phyloP scores from a whole-genome alignment of 2,113 vertebrate species.

The Mustela nigripes region DNA sequence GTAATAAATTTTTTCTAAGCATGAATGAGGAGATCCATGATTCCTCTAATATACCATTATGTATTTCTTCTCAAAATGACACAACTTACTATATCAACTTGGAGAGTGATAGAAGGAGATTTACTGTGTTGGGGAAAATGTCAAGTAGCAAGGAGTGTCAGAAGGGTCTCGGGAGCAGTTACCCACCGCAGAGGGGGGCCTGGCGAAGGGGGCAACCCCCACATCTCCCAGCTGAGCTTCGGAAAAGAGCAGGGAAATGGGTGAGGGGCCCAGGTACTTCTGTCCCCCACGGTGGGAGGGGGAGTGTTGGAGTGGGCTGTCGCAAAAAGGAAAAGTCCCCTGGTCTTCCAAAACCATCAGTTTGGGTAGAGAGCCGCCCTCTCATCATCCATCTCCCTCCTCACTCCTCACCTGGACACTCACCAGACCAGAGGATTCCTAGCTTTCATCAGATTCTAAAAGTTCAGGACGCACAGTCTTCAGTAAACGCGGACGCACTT shows the following conservation, averaged over 20 bases:
- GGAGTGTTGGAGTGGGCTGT: neutral
- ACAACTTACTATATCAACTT: constrained; percentile 88
- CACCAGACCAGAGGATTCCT: neutral
- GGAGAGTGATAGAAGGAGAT: constrained; percentile 87
- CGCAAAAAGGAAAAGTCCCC: neutral
- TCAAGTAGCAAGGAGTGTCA: constrained; percentile 67
- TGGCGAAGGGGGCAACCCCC: neutral
- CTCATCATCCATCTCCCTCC: neutral
- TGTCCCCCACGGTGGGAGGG: neutral
- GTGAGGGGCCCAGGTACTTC: neutral
- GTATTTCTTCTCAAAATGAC: constrained; percentile 91
- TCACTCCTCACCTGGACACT: neutral
- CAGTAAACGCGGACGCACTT: neutral
- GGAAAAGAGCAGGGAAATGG: neutral
- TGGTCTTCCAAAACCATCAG: neutral
- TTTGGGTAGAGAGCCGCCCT: neutral
- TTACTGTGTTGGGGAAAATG: constrained; percentile 82
- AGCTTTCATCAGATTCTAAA: constrained; percentile 6
- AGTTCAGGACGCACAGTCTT: neutral
- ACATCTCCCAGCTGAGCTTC: neutral
- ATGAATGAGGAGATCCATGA: constrained; percentile 91
- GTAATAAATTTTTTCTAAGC: constrained; percentile 91
- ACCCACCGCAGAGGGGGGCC: neutral
- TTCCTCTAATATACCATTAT: constrained; percentile 90
- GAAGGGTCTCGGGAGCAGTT: neutral